phyloP scores from a whole-genome alignment of 1,140 invertebrate genomes.

The Centruroides vittatus region DNA sequence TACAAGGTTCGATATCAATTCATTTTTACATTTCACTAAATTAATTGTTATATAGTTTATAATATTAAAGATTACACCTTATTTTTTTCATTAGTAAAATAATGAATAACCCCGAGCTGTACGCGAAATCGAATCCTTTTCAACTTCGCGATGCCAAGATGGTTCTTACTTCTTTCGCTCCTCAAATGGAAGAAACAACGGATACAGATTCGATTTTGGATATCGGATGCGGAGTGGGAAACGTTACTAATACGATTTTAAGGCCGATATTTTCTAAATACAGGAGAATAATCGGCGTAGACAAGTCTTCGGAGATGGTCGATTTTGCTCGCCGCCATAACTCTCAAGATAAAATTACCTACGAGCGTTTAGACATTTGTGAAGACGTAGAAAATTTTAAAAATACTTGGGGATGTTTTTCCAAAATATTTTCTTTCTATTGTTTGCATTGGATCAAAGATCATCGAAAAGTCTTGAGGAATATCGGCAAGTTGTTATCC shows the following conservation, averaged over 20 bases:
- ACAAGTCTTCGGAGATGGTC: constrained; percentile 16
- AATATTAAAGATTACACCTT: too few species aligned
- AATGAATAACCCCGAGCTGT: constrained; percentile 48
- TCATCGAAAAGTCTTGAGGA: constrained; percentile 38
- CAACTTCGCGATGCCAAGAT: constrained; percentile 50
- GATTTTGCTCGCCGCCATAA: constrained; percentile 45
- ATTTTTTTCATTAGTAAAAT: neutral
- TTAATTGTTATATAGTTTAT: too few species aligned
- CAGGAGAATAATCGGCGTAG: neutral
- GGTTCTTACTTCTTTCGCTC: constrained; percentile 46
- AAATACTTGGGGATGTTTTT: constrained; percentile 30
- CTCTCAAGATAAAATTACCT: constrained; percentile 40
- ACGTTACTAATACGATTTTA: constrained; percentile 51
- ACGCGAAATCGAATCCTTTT: constrained; percentile 43
- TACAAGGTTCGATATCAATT: too few species aligned
- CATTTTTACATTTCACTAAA: too few species aligned
- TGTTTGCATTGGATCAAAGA: constrained; percentile 62
- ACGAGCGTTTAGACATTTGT: constrained; percentile 49
- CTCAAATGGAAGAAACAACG: constrained; percentile 29
- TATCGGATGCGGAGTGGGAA: constrained; percentile 61
- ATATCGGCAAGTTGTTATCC: constrained; percentile 46
- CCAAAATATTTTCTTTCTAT: constrained; percentile 63
- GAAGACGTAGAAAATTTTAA: constrained; percentile 28
- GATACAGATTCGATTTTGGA: constrained; percentile 47
- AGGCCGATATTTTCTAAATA: constrained; percentile 28